These are phyloP conservation scores for Phyllostomus hastatus DNA, from an alignment of 2,113 vertebrate genomes.

Conservation along the genomic window DNA sequence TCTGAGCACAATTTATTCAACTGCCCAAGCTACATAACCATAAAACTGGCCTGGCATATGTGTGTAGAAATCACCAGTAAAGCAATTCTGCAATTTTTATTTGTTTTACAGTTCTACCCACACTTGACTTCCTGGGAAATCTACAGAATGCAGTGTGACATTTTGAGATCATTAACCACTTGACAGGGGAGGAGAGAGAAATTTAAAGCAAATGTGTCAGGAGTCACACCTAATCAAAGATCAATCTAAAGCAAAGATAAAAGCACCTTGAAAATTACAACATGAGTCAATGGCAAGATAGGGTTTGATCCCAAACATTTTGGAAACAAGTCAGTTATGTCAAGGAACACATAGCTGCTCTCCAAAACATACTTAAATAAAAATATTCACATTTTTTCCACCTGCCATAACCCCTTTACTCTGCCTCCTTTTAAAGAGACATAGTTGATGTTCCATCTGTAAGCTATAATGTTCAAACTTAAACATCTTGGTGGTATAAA, in stretches of 20 bases:
- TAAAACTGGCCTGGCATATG: background rate
- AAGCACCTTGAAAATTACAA: constrained; percentile 55
- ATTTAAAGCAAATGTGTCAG: constrained; percentile 73
- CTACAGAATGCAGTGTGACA: constrained; percentile 40
- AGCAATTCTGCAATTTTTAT: background rate
- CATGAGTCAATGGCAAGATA: constrained; percentile 44
- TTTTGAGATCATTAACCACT: constrained; percentile 71
- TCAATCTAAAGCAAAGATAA: constrained; percentile 56
- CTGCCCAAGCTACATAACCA: background rate
- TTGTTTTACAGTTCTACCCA: constrained; percentile 42
- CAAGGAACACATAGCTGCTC: constrained; percentile 7
- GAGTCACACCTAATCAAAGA: constrained; percentile 68
- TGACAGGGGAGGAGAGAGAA: constrained; percentile 67
- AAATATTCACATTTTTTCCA: constrained; percentile 24
- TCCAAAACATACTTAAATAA: constrained; percentile 31
- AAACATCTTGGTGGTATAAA: background rate
- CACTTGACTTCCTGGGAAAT: constrained; percentile 63
- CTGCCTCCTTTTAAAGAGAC: constrained; percentile 25
- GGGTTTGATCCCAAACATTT: constrained; percentile 36
- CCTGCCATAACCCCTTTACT: background rate
- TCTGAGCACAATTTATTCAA: rapidly evolving
- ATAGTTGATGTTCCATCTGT: constrained; percentile 9
- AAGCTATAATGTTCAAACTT: constrained; percentile 46
- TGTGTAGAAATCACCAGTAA: background rate
- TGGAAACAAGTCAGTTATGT: constrained; percentile 31